Evolutionary conservation across 1,140 invertebrate genomes (phyloP), one percentile per base, ranked within the genome.

Genomic region (Zaprionus tsacasi): DNA sequence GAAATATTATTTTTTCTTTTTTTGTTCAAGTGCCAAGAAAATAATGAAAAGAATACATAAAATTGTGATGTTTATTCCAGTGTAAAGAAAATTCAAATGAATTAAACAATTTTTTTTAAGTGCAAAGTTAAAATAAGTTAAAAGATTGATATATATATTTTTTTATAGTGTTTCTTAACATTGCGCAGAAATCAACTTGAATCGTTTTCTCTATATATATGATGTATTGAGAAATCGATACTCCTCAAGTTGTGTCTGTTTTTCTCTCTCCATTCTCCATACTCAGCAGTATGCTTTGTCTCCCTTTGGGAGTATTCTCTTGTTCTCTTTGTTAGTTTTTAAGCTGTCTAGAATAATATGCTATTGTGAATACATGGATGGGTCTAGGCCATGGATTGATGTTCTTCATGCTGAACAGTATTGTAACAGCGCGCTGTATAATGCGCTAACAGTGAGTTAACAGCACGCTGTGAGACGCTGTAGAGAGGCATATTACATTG

Each of bases 11-110:
- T 65, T 65, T 65, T 65, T 55, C 7, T 1, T 3, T 21, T 56
- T 65, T 65, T 65, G 25, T 65, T 61, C 4, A 60, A 74, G 74
- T 81, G 79, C 43, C 48, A 25, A 38, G 12, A 52, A 60, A 59
- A 11, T 50, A 15, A 7, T 35, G 1, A 4, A 36, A 11, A 35
- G 12, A 6, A n/a, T n/a, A 38, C 8, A 36, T 8, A 11, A 21
- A 40, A 65, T 21, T 25, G 52, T 66, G 60, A 55, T 54, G 40
- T 63, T 70, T 54, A 55, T 64, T 56, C 15, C 35, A 43, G 45
- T 67, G 63, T 57, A 30, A 36, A 54, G 5, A 12, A 15, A 43
- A 35, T 40, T 15, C 6, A 43, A 45, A 36, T 7, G 7, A 35
- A 33, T 27, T 10, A 63, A 43, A 54, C 2, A 55, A 55, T 30